Conservation (phyloP, 2,797 vertebrate species). For the Limnodromus scolopaceus region DNA sequence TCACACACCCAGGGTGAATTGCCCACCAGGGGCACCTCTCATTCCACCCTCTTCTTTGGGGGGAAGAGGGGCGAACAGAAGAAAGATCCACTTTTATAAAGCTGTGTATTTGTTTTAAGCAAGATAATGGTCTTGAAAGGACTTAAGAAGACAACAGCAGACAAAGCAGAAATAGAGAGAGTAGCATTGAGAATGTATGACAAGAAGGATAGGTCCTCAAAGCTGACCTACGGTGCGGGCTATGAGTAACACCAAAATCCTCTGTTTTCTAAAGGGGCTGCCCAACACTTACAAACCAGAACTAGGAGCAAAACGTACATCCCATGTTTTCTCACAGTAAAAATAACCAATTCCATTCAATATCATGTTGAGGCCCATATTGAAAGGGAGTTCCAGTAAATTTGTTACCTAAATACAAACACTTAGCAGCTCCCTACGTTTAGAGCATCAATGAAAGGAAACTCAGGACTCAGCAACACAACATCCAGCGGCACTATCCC, state of each 20-base stretch:
- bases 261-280: background rate
- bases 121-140: background rate
- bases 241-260: background rate
- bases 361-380: background rate
- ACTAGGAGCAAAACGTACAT: background rate
- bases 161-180: background rate
- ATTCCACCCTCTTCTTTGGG: background rate
- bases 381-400: background rate
- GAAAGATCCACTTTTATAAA: background rate
- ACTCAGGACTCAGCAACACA: background rate
- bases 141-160: background rate
- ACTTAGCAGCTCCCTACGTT: background rate
- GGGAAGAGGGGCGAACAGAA: background rate
- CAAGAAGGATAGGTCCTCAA: background rate
- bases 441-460: background rate
- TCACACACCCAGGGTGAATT: rapidly evolving
- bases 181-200: rapidly evolving
- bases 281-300: background rate
- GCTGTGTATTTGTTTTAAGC: background rate
- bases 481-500: background rate
- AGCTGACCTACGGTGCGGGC: background rate
- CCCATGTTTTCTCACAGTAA: background rate
- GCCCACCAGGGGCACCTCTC: background rate
- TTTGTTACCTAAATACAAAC: background rate
- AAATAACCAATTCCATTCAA: background rate